Evolutionary conservation across 2,888 invertebrate species (phyloP), one percentile per base, ranked within the genome.

Genomic region (Gymnosoma rotundatum): DNA sequence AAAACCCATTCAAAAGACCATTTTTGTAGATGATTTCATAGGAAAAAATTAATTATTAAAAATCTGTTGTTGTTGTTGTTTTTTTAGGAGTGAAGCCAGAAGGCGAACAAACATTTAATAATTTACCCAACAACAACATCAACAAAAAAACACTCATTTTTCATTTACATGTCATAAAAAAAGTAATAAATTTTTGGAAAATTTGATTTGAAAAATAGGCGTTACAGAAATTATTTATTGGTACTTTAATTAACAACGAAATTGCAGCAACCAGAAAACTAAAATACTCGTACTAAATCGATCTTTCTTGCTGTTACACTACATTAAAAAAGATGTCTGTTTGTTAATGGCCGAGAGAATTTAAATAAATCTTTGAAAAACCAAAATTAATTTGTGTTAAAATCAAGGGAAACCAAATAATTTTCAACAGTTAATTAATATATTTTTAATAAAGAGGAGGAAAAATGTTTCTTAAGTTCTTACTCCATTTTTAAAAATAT

Each of bases 121-220:
- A n/a, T n/a, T n/a, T n/a, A n/a, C n/a, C n/a, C n/a, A n/a, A n/a
- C n/a, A 50, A 9, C 32, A 9, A 50, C 12, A 3, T 12, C 12
- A 42, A 42, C 12, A 42, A 4, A 1, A 42, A 6, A 38, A 16
- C 8, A 50, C 12, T n/a, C 38, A 75, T 75, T 79, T 83, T 75
- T 83, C 83, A 69, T 50, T 74, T 48, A 21, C 45, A 48, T 83
- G 79, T 83, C 83, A 83, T 72, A 83, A 70, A 83, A 70, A 20
- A 70, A 70, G 70, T 52, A 78, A 83, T 83, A 83, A 83, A 79
- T 75, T 60, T 66, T 83, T 64, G 38, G 52, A 52, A 72, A 79
- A 72, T 75, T 70, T 66, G 12, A 72, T 61, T 75, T 66, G 48
- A 75, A 75, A 79, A 72, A 79, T 64, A 32, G 83, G 83, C 78